phyloP scores from a whole-genome alignment of 2,113 vertebrate species.

The Eonycteris spelaea region DNA sequence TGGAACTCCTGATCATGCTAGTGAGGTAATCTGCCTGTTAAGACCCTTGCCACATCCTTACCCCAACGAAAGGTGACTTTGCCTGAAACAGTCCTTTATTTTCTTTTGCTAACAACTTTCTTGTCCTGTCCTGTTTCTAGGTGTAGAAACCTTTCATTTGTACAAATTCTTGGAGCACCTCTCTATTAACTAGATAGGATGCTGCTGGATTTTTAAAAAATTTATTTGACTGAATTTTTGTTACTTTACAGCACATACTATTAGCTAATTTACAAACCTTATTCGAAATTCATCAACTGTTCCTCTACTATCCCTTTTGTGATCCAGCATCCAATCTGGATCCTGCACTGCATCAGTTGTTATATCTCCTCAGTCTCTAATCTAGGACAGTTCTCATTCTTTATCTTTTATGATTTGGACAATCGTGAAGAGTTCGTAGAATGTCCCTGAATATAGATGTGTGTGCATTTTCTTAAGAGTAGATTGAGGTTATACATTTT shows the following conservation, averaged over 20 bases:
- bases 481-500: background rate
- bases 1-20: background rate
- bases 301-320: background rate
- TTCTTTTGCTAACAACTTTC: background rate
- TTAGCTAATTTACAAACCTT: background rate
- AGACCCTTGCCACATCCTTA: background rate
- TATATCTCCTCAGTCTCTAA: background rate
- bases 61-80: background rate
- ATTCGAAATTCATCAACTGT: background rate
- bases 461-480: background rate
- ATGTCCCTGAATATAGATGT: background rate
- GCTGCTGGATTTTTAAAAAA: background rate
- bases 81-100: background rate
- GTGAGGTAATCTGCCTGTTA: background rate
- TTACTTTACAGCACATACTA: background rate
- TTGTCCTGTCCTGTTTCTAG: background rate
- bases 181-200: background rate
- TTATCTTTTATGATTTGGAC: background rate
- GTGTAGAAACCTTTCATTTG: background rate
- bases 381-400: background rate
- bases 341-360: background rate
- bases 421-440: background rate
- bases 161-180: background rate
- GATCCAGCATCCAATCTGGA: background rate
- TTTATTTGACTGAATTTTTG: background rate